These are phyloP conservation scores for Plestiodon gilberti DNA, from an alignment of 2,113 vertebrate species.

Conservation along the genomic window DNA sequence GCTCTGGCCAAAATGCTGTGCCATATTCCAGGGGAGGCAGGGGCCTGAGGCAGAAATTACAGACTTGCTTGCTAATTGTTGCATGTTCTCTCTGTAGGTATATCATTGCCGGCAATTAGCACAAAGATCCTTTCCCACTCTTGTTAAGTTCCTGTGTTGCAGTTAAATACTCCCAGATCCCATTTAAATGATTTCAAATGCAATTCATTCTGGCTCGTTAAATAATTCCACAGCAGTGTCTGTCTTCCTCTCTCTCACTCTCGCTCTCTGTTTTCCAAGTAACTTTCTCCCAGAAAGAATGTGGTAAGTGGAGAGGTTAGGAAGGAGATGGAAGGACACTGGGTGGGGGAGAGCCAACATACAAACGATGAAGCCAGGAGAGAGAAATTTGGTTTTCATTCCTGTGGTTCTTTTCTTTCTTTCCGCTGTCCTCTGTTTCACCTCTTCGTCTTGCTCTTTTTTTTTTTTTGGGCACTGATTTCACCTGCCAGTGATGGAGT, in stretches of 20 bases:
- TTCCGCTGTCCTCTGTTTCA: conserved; percentile 1
- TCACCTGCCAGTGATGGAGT: conserved; percentile 56
- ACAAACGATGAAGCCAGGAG: conserved; percentile 3
- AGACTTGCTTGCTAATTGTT: conserved; percentile 74
- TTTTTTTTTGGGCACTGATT: conserved; percentile 47
- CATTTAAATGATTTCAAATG: conserved; percentile 83
- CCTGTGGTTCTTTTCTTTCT: neutral
- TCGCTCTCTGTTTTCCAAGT: conserved; percentile 71
- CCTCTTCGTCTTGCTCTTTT: conserved; percentile 30
- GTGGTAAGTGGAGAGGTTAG: neutral
- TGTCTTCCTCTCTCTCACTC: conserved; percentile 70
- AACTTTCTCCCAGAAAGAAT: conserved; percentile 59
- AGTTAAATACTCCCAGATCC: conserved; percentile 84
- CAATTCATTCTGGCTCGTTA: conserved; percentile 85
- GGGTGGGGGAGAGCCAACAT: neutral
- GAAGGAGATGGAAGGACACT: neutral
- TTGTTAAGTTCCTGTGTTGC: conserved; percentile 81
- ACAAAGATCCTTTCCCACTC: conserved; percentile 79
- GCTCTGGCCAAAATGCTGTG: conserved; percentile 45
- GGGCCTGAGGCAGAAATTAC: conserved; percentile 71
- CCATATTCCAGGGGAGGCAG: conserved; percentile 52
- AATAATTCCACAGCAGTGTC: conserved; percentile 79
- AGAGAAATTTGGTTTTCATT: conserved; percentile 21
- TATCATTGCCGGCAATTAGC: conserved; percentile 82
- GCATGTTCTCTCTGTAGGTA: conserved; percentile 74